A percentile compares a stretch with the other conserved stretches of the same genome.
These are phyloP conservation scores for Bos javanicus DNA, from an alignment of 2,113 vertebrate species.

Conservation along the genomic window DNA sequence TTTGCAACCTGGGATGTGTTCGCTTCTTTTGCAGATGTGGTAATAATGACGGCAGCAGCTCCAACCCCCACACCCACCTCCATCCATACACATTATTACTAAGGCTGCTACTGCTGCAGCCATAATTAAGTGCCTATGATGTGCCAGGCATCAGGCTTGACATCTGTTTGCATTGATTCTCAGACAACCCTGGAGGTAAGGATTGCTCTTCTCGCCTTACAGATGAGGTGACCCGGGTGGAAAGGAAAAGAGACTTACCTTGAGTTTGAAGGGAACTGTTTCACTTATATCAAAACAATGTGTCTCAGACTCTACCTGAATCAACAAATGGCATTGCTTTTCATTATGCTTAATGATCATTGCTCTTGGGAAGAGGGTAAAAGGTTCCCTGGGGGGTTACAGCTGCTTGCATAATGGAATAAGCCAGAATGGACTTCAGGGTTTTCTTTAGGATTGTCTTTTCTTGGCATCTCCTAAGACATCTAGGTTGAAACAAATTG, in stretches of 20 bases:
- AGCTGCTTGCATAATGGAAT: neutral
- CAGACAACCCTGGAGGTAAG: neutral
- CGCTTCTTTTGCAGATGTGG: neutral
- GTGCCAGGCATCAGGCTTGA: neutral
- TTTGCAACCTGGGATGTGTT: neutral
- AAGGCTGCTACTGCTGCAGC: neutral
- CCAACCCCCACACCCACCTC: no score
- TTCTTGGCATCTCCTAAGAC: neutral
- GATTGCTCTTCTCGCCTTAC: neutral
- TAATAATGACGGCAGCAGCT: neutral
- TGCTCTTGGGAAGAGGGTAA: neutral
- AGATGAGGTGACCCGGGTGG: neutral
- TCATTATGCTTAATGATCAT: neutral
- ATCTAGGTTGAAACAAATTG: neutral
- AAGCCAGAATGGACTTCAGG: neutral
- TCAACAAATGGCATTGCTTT: neutral
- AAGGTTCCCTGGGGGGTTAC: neutral
- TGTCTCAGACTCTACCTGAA: neutral
- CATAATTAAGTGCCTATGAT: accelerated
- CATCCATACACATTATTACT: neutral
- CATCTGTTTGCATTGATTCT: neutral
- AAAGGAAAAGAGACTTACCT: neutral
- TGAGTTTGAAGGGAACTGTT: neutral
- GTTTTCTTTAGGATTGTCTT: neutral
- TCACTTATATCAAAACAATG: neutral